Conservation (phyloP, 1,140 invertebrate genomes). For the Pachyrhynchus sulphureomaculatus region DNA sequence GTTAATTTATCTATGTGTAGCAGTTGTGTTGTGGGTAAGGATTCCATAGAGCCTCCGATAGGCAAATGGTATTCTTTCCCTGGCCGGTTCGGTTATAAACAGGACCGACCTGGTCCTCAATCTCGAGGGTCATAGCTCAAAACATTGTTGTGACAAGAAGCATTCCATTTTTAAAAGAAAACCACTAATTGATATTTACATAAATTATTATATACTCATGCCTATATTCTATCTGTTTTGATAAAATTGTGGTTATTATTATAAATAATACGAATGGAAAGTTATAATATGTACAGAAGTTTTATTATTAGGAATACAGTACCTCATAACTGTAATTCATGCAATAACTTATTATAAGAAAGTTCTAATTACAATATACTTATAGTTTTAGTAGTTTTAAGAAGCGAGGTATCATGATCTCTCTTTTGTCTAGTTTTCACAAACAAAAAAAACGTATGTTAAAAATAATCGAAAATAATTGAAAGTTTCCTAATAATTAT, state of each 20-base stretch:
- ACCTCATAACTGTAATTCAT: conserved; percentile 55
- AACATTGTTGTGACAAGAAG: conserved; percentile 54
- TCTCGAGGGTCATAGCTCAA: conserved; percentile 49
- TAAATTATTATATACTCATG: conserved; percentile 51
- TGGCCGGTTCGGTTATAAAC: conserved; percentile 38
- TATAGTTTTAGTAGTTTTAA: conserved; percentile 52
- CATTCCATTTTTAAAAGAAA: conserved; percentile 51
- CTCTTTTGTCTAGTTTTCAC: conserved; percentile 31
- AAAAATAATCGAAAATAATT: too few species aligned
- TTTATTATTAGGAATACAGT: conserved; percentile 54
- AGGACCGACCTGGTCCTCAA: conserved; percentile 38
- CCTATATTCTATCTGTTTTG: conserved; percentile 53
- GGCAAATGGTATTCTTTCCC: conserved; percentile 31
- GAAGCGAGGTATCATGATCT: conserved; percentile 50
- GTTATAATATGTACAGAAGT: conserved; percentile 53
- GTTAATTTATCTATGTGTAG: conserved; percentile 53
- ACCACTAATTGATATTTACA: conserved; percentile 49
- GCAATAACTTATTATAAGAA: conserved; percentile 55
- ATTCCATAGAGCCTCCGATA: conserved; percentile 27
- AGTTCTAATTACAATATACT: conserved; percentile 53
- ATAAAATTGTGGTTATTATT: conserved; percentile 54
- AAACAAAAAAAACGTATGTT: too few species aligned
- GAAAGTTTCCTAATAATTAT: too few species aligned
- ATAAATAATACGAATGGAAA: conserved; percentile 50
- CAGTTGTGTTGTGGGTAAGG: conserved; percentile 50